Base-by-base conservation (phyloP, 2,113 vertebrate species). In the Thermophis baileyi region DNA sequence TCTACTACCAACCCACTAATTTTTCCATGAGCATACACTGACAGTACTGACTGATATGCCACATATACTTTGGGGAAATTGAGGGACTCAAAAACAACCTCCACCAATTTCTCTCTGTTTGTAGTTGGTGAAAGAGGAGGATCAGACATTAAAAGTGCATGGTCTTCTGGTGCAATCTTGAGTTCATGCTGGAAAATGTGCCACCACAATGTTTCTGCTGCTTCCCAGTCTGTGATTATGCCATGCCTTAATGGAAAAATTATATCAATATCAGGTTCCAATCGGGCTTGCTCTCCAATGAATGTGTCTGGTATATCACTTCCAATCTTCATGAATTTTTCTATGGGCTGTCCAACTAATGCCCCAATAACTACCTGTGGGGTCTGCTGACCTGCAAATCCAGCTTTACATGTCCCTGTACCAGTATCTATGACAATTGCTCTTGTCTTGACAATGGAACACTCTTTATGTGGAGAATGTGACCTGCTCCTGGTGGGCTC, bases 1-100 rank as follows among this genome's bases (percentile, higher is more conserved):
- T 97, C 97, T n/a, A 97, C 95, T 57, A 97, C 97, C 49, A 97
- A 89, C 57, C 95, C 97, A 1, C 94, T 96, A 69, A 97, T 91
- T 5, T 92, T 91, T 1, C 97, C 97, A 2, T 97, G 96, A 0
- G 96, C 94, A 0, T 97, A 97, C 18, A 92, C 95, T 0, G 97
- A 96, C 89, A 97, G 85, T 74, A 97, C 95, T 0, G 97, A 92
- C 94, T 97, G 97, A 0, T 95, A 96, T 0, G 96, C 94, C 30
- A 97, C 95, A 1, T 95, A 95, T 90, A 96, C 92, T 44, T 95
- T 94, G 0, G 97, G 97, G 0, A 92, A 94, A 30, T 4, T 3
- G 88, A 97, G 94, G 0, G 95, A 92, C 93, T 97, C 96, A 5
- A 97, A 97, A 25, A 90, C 94, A 40, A 97, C 90, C 53, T 97